Evolutionary conservation across 2,888 invertebrate species (phyloP).

Genomic region (Troides helena): DNA sequence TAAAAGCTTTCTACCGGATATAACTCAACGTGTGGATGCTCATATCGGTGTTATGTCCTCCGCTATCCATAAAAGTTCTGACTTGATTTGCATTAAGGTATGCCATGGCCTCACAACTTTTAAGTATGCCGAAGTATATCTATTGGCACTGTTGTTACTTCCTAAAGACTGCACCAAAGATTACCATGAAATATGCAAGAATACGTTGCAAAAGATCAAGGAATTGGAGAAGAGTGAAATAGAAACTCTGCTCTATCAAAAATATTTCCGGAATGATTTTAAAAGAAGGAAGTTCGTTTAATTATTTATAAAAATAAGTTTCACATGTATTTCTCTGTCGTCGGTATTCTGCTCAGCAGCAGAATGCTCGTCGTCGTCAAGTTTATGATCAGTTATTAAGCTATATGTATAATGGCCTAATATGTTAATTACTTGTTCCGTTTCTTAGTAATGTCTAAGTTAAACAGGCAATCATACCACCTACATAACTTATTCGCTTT

Average conservation of each 20-base stretch:
- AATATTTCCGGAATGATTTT: constrained; percentile 36
- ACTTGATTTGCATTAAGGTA: constrained; percentile 11
- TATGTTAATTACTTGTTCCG: not conserved
- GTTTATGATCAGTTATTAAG: not conserved
- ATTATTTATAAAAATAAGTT: not conserved
- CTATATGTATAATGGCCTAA: not conserved
- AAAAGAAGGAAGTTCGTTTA: constrained; percentile 31
- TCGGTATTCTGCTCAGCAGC: too few relatives aligned
- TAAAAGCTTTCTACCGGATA: constrained; percentile 25
- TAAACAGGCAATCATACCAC: not conserved
- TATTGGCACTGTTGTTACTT: constrained; percentile 41
- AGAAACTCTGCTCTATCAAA: constrained; percentile 37
- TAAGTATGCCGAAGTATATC: constrained; percentile 36
- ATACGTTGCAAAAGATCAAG: constrained; percentile 37
- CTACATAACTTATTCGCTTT: not conserved
- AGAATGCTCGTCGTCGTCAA: too few relatives aligned
- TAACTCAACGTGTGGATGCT: constrained; percentile 9
- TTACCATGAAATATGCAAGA: constrained; percentile 31
- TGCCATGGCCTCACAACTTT: constrained; percentile 30
- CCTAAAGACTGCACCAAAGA: constrained; percentile 31
- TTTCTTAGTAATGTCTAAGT: not conserved
- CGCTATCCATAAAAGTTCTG: not conserved
- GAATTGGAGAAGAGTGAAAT: constrained; percentile 39
- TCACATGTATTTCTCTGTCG: too few relatives aligned
- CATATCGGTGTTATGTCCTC: constrained; percentile 8